Conservation (phyloP, 2,888 invertebrate genomes). For the Eretmocerus hayati region DNA sequence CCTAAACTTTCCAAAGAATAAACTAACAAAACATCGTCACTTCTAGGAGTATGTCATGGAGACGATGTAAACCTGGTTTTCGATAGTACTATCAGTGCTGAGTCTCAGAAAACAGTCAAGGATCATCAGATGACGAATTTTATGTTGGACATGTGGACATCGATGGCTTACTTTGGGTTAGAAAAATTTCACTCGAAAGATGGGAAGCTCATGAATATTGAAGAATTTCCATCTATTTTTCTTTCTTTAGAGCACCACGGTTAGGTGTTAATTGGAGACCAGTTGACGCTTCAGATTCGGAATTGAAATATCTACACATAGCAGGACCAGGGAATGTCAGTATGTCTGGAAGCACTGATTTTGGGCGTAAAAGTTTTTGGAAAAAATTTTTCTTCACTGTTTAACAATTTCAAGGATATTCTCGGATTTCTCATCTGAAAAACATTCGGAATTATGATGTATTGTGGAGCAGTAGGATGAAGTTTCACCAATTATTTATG, state of each 20-base stretch:
- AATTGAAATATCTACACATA: background rate
- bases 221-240: background rate
- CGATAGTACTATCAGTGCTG: conserved; percentile 1
- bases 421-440: too few relatives aligned
- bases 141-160: conserved; percentile 1
- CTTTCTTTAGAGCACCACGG: background rate
- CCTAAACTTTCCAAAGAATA: too few relatives aligned
- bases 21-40: too few relatives aligned
- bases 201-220: too few relatives aligned
- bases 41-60: conserved; percentile 4
- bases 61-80: conserved; percentile 5
- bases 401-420: too few relatives aligned
- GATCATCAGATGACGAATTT: conserved; percentile 4
- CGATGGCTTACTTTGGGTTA: conserved; percentile 4
- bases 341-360: background rate
- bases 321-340: background rate
- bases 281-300: background rate
- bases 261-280: background rate
- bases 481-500: too few relatives aligned
- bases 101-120: background rate
- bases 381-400: too few relatives aligned
- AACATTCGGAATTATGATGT: too few relatives aligned
- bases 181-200: too few relatives aligned
- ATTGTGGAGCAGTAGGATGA: too few relatives aligned
- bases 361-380: conserved; percentile 2